Base-by-base conservation (phyloP, 92 coral and sea anemone species). In the Parazoanthus atlanticus region DNA sequence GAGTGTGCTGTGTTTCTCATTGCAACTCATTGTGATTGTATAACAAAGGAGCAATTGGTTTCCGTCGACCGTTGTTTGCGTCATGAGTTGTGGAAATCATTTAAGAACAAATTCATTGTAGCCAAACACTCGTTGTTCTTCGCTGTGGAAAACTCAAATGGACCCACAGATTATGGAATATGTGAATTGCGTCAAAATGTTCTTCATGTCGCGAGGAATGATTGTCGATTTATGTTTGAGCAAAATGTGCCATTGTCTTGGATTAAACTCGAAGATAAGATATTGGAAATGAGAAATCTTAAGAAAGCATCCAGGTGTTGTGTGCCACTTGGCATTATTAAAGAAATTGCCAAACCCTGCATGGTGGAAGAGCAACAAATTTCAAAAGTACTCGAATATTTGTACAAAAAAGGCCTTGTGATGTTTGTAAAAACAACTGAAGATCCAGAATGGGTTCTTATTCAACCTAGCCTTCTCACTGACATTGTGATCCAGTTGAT, bases 261-360 rank as follows among this genome's bases (percentile, higher is more conserved):
- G 76, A 72, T 72, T 72, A 72, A 12, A 72, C 76, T 72, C 8
- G 76, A 72, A 30, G 76, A 72, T 15, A 32, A 72, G 40, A 72
- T 72, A 16, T 32, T 72, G 67, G 67, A 61, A 61, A 61, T 61
- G 67, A 61, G 67, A 61, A 61, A 5, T 36, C 38, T 0, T 61
- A 13, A 61, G 26, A 26, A 61, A 61, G 1, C 26, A 21, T 1
- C 67, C 26, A 23, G 26, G 8, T 26, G 1, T 6, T 61, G 67
- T 61, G 67, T 61, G 8, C 67, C 67, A 21, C 67, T 61, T 61
- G 28, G 0, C 26, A 61, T 5, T 25, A 19, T 61, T 21, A 61
- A 61, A 61, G 67, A 61, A 19, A 61, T 61, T 61, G 26, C 67
- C 26, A 61, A 61, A 61, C n/a, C 67, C 67, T 61, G n/a, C 26